Conservation (phyloP, 2,888 invertebrate genomes). For the Nephrocerus scutellatus region DNA sequence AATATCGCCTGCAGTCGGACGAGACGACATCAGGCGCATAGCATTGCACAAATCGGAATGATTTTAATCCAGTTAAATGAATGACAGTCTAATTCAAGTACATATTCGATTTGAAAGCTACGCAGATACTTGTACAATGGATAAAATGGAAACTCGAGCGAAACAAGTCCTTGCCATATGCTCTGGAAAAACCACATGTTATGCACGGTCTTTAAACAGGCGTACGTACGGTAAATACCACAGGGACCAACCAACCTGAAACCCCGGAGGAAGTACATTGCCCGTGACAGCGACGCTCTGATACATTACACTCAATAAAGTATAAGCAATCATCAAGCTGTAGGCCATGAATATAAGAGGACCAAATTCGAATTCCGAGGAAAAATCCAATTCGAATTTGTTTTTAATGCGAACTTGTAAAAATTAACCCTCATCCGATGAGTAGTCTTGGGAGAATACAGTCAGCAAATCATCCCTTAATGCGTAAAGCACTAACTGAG, state of each 20-base stretch:
- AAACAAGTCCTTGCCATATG: constrained; percentile 47
- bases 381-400: constrained; percentile 43
- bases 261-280: constrained; percentile 17
- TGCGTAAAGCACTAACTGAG: no score
- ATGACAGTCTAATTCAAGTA: constrained; percentile 47
- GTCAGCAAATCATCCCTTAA: no score
- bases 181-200: constrained; percentile 48
- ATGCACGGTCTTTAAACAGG: constrained; percentile 47
- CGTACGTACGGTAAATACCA: constrained; percentile 29
- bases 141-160: no score
- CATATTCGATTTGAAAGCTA: constrained; percentile 30
- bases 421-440: no score
- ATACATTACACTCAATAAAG: constrained; percentile 20
- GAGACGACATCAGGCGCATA: constrained; percentile 4
- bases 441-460: constrained; percentile 29
- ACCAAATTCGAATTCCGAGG: constrained; percentile 3
- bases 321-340: constrained; percentile 19
- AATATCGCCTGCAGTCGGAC: constrained; percentile 6
- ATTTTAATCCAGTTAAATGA: constrained; percentile 45
- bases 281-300: constrained; percentile 11
- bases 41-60: constrained; percentile 14
- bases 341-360: constrained; percentile 7
- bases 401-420: constrained; percentile 40
- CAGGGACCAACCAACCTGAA: constrained; percentile 20
- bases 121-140: no score